These are phyloP conservation scores for Psilopsiagon aurifrons DNA, from an alignment of 2,113 vertebrate genomes.

Conservation along the genomic window DNA sequence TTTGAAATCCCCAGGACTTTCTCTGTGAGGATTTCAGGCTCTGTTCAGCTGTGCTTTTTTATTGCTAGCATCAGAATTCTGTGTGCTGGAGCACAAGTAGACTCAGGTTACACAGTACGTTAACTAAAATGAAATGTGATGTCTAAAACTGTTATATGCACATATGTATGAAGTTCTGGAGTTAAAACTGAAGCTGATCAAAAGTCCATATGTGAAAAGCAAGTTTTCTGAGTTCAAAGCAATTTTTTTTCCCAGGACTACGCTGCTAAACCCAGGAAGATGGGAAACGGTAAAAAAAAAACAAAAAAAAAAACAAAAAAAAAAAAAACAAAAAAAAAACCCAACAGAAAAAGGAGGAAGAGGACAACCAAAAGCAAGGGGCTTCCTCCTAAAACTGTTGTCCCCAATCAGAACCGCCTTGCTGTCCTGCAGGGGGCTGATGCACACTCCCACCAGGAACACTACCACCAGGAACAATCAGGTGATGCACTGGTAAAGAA, in stretches of 20 bases:
- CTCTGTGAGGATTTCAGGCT: not conserved
- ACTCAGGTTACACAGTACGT: not conserved
- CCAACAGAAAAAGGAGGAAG: no score
- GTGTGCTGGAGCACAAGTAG: not conserved
- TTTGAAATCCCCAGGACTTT: not conserved
- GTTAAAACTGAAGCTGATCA: not conserved
- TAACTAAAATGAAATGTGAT: not conserved
- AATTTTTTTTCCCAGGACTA: not conserved
- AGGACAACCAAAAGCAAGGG: no score
- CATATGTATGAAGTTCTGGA: not conserved
- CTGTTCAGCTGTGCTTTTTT: not conserved
- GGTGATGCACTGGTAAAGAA: no score
- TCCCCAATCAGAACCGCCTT: no score
- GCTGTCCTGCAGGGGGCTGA: no score
- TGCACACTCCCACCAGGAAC: no score
- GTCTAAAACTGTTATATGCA: not conserved
- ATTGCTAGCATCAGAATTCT: not conserved
- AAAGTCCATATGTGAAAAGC: not conserved
- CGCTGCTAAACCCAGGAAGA: no score
- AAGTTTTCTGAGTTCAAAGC: not conserved
- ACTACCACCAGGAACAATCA: no score
- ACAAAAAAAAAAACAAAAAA: no score
- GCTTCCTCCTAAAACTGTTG: no score
- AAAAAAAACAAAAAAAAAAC: no score
- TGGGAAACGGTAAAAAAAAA: no score